Evolutionary conservation across 2,888 invertebrate species (phyloP).

Genomic region (Sialis fuliginosa): DNA sequence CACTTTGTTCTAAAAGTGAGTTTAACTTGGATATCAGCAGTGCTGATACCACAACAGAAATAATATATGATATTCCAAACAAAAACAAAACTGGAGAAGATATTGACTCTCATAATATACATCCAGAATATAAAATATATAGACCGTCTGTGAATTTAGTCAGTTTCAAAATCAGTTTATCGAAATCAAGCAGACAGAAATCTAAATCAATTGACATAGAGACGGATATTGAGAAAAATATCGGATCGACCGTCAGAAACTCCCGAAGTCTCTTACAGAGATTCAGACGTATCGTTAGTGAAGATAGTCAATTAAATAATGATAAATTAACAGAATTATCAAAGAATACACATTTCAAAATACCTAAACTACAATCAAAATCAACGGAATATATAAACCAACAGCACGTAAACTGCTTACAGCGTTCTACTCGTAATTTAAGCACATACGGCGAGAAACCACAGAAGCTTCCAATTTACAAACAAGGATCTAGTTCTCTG

Average conservation of each 20-base stretch:
- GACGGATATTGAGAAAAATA: constrained; percentile 25
- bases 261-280: constrained; percentile 31
- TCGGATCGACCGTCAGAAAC: constrained; percentile 29
- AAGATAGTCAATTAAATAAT: constrained; percentile 17
- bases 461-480: constrained; percentile 38
- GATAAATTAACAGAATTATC: constrained; percentile 9
- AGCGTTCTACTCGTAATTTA: neutral
- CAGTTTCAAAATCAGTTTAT: constrained; percentile 37
- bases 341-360: neutral
- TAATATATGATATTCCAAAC: constrained; percentile 2
- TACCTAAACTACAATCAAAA: neutral
- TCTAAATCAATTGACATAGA: constrained; percentile 21
- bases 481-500: constrained; percentile 64
- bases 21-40: constrained; percentile 16
- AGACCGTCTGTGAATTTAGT: constrained; percentile 38
- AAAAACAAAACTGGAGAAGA: neutral
- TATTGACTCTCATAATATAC: constrained; percentile 22
- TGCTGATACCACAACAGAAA: neutral
- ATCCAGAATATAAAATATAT: constrained; percentile 68
- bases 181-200: constrained; percentile 30
- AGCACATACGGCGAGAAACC: neutral
- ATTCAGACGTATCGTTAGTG: constrained; percentile 32
- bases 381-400: neutral
- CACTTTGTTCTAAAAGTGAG: constrained; percentile 8
- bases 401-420: neutral